These are phyloP conservation scores for Loxodonta africana DNA, from an alignment of 2,113 vertebrate genomes.

Conservation along the genomic window DNA sequence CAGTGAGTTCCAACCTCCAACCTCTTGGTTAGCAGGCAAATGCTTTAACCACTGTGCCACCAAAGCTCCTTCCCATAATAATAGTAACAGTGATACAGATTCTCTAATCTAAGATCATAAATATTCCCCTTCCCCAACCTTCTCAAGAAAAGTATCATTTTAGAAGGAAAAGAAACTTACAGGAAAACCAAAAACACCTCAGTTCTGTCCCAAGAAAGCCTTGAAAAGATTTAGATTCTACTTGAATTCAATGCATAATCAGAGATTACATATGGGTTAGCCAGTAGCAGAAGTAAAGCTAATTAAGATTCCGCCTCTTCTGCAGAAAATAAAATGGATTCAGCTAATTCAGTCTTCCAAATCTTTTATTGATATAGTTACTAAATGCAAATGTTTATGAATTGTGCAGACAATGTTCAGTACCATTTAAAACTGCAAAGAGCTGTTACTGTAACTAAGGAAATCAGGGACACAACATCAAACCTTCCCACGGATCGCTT, in stretches of 20 bases:
- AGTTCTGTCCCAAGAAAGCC: constrained; percentile 68
- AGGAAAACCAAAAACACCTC: neutral
- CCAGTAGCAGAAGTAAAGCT: constrained; percentile 84
- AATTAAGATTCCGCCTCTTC: constrained; percentile 86
- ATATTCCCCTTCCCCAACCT: neutral
- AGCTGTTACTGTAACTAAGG: constrained; percentile 63
- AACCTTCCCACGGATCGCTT: constrained; percentile 59
- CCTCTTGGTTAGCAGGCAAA: neutral
- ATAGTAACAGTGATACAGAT: neutral
- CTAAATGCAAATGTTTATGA: constrained; percentile 87
- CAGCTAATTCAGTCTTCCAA: constrained; percentile 76
- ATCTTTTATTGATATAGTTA: constrained; percentile 78
- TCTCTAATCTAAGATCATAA: constrained; percentile 6
- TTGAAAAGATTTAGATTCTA: constrained; percentile 79
- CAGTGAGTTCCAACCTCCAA: neutral
- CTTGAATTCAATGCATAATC: constrained; percentile 81
- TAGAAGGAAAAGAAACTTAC: constrained; percentile 5
- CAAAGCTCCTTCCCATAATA: neutral
- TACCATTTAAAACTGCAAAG: constrained; percentile 71
- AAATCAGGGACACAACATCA: neutral
- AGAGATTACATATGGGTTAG: constrained; percentile 82
- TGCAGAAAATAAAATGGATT: constrained; percentile 79
- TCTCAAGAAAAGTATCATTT: constrained; percentile 5
- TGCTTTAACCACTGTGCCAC: neutral
- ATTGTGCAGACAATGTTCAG: constrained; percentile 39